Percentiles rank a stretch among this genome's conserved stretches.
phyloP scores from a whole-genome alignment of 2,113 vertebrate genomes.

The western clawed frog (Xenopus tropicalis) region UCB_Xtro_10.0 CM004446.2:112815001-112815500 shows the following conservation, averaged over 20 bases:
- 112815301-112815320: neutral
- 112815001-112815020: conserved; percentile 8
- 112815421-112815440: too few species aligned
- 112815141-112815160: neutral
- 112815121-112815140: neutral
- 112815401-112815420: too few species aligned
- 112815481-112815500: too few species aligned
- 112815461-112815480: too few species aligned
- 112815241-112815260: neutral
- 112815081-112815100: neutral
- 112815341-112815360: too few species aligned
- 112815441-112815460: too few species aligned
- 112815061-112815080: neutral
- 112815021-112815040: conserved; percentile 15
- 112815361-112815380: too few species aligned
- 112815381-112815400: too few species aligned
- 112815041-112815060: neutral
- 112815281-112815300: neutral
- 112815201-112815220: neutral
- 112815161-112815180: neutral
- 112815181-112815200: neutral
- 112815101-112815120: neutral
- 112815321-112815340: too few species aligned
- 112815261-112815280: neutral
- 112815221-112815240: neutral